Percentiles rank a stretch among this genome's conserved stretches.
Evolutionary conservation across 2,888 invertebrate genomes (phyloP).

Genomic region (Pheosia tremula): DNA sequence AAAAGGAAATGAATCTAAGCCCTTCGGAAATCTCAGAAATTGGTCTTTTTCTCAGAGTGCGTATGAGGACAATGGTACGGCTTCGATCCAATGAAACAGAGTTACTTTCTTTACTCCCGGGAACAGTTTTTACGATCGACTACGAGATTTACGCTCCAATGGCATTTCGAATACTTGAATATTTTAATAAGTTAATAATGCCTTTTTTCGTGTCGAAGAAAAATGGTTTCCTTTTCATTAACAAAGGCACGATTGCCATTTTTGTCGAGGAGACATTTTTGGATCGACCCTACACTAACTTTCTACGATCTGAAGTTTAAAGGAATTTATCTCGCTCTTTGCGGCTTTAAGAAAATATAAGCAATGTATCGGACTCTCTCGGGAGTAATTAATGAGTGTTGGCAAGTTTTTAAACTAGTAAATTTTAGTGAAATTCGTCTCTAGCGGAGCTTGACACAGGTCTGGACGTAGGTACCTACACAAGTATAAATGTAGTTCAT

Average conservation of each 20-base stretch:
- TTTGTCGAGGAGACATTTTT: too few relatives aligned
- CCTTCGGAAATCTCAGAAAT: slow-evolving; percentile 84
- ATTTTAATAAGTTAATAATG: slow-evolving; percentile 66
- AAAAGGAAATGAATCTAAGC: slow-evolving; percentile 84
- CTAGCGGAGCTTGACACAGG: slow-evolving; percentile 61
- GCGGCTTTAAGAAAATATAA: slow-evolving; percentile 23
- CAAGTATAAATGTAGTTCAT: slow-evolving; percentile 68
- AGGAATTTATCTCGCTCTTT: slow-evolving; percentile 18
- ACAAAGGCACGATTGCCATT: slow-evolving; percentile 40
- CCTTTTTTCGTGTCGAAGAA: slow-evolving; percentile 47
- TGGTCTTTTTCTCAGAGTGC: slow-evolving; percentile 77
- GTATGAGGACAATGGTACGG: slow-evolving; percentile 78
- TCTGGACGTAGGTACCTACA: slow-evolving; percentile 58
- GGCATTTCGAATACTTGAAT: slow-evolving; percentile 66
- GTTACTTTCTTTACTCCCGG: slow-evolving; percentile 69
- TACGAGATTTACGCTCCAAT: slow-evolving; percentile 73
- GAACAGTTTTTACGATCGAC: slow-evolving; percentile 78
- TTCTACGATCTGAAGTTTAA: too few relatives aligned
- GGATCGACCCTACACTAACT: not conserved
- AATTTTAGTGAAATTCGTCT: slow-evolving; percentile 59
- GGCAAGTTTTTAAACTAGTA: slow-evolving; percentile 53
- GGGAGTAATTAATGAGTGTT: slow-evolving; percentile 35
- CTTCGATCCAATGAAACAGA: slow-evolving; percentile 73
- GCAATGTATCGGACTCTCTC: slow-evolving; percentile 16
- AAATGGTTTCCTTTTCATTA: slow-evolving; percentile 55